Conservation (phyloP, 2,888 invertebrate genomes). For the Leptopilina drosophilae region DNA sequence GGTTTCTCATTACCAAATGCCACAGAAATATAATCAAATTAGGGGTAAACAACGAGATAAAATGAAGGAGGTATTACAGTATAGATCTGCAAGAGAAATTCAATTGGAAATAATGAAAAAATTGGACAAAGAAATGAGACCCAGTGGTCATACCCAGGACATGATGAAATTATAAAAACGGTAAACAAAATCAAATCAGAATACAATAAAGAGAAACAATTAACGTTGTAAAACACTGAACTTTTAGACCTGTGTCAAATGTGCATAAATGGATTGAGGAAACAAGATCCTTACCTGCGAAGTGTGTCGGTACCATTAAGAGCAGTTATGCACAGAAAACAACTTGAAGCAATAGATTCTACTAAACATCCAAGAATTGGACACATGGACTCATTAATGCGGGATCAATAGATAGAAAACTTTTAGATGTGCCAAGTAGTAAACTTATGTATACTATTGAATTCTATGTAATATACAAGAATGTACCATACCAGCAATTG, state of each 20-base stretch:
- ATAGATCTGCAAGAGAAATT: constrained; percentile 26
- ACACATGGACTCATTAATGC: not conserved
- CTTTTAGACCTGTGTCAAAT: constrained; percentile 46
- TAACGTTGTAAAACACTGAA: constrained; percentile 46
- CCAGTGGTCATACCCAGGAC: constrained; percentile 45
- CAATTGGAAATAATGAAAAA: not conserved
- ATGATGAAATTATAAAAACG: constrained; percentile 10
- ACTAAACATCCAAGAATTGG: not conserved
- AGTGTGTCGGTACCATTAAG: constrained; percentile 15
- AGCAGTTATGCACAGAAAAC: constrained; percentile 40
- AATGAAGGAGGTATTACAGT: constrained; percentile 38
- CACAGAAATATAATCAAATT: no score
- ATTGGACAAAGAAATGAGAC: constrained; percentile 24
- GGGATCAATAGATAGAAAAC: not conserved
- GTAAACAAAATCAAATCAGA: constrained; percentile 49
- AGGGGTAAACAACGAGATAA: constrained; percentile 39
- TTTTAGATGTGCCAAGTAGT: not conserved
- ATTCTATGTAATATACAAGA: not conserved
- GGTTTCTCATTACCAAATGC: not conserved
- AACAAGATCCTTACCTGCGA: constrained; percentile 25
- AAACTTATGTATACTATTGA: not conserved
- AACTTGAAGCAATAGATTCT: not conserved
- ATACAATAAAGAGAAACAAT: not conserved
- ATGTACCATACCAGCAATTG: not conserved
- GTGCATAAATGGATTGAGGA: constrained; percentile 31